Conservation (phyloP, 2,113 vertebrate genomes). For the Tragelaphus buxtoni region DNA sequence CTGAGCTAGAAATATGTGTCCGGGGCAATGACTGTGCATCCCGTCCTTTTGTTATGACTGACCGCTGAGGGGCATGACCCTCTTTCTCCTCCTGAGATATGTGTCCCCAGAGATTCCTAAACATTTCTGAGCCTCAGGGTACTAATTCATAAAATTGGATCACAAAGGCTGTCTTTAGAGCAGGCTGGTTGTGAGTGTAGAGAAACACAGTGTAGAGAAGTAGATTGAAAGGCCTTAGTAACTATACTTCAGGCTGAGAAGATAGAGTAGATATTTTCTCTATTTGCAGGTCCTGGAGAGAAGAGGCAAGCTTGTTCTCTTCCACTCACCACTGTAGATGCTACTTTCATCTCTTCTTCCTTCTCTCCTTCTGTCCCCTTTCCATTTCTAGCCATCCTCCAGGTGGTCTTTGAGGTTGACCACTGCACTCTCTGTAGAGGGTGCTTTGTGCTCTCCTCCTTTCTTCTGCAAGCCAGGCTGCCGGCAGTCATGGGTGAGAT, state of each 20-base stretch:
- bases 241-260: fast-evolving
- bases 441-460: background rate
- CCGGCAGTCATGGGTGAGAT: background rate
- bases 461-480: background rate
- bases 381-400: background rate
- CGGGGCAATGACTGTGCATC: background rate
- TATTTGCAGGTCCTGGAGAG: background rate
- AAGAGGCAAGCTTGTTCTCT: background rate
- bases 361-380: background rate
- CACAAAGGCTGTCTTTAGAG: background rate
- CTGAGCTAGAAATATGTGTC: background rate
- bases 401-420: background rate
- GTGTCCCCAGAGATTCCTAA: background rate
- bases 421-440: background rate
- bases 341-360: background rate
- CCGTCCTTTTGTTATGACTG: background rate
- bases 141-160: background rate
- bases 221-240: background rate
- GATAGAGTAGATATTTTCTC: background rate
- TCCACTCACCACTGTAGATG: background rate
- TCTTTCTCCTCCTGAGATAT: background rate
- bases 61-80: too few species aligned
- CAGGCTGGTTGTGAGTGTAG: background rate
- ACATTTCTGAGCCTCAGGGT: background rate
- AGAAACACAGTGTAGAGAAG: background rate